Conservation (phyloP, 2,113 vertebrate genomes). For the Cygnus atratus region DNA sequence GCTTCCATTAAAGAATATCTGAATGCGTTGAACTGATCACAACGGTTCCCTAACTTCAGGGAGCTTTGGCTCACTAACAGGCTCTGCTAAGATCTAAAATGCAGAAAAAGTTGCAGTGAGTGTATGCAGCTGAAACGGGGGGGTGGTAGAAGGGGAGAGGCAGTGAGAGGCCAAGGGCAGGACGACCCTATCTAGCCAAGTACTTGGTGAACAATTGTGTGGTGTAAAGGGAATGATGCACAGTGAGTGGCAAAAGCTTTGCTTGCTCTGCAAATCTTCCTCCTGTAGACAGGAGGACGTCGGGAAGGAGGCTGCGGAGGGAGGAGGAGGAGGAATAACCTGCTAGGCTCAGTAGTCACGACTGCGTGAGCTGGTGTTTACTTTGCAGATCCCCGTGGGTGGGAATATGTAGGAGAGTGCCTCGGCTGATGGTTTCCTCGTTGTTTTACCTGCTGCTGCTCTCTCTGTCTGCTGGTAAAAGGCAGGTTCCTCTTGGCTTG, state of each 20-base stretch:
- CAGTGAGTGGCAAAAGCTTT: slow-evolving; percentile 6
- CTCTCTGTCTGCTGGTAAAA: background rate
- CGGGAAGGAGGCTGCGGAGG: background rate
- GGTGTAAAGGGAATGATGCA: background rate
- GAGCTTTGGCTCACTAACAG: background rate
- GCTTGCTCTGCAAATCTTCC: slow-evolving; percentile 6
- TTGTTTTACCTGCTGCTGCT: background rate
- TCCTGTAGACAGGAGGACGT: background rate
- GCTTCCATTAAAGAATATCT: background rate
- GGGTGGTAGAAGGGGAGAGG: background rate
- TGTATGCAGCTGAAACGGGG: background rate
- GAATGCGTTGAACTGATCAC: background rate
- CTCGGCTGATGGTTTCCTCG: background rate
- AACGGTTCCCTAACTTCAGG: background rate
- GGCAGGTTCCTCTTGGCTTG: background rate
- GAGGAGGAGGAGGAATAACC: background rate
- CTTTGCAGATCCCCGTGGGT: background rate
- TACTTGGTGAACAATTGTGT: slow-evolving; percentile 30
- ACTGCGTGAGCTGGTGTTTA: background rate
- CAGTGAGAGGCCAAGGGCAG: background rate
- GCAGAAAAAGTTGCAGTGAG: background rate
- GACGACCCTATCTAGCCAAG: background rate
- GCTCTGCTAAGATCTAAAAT: background rate
- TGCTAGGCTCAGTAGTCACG: background rate
- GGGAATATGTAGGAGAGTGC: background rate